phyloP scores from a whole-genome alignment of 2,113 vertebrate genomes.

The Poeciliopsis prolifica region DNA sequence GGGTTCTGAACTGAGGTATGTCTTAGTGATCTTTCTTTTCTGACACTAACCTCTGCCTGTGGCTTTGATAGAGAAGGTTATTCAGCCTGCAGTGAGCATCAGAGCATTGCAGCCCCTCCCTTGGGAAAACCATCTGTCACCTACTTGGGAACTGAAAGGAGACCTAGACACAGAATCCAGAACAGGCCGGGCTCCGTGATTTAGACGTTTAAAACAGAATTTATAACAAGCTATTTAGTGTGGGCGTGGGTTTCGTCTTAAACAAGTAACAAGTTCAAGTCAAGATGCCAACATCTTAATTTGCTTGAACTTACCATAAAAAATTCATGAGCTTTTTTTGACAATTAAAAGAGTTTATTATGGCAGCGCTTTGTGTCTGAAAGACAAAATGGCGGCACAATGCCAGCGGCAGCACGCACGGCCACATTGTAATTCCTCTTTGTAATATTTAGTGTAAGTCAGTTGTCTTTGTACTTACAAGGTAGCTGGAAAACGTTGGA shows the following conservation, averaged over 20 bases:
- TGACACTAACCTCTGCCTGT: slow-evolving; percentile 38
- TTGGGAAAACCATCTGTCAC: slow-evolving; percentile 37
- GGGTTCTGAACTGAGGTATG: slow-evolving; percentile 10
- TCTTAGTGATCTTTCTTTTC: slow-evolving; percentile 23
- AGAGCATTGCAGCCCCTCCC: slow-evolving; percentile 29
- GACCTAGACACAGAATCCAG: slow-evolving; percentile 36
- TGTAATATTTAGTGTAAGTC: not conserved
- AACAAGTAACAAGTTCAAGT: slow-evolving; percentile 37
- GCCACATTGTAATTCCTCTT: not conserved
- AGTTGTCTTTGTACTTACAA: too few relatives aligned
- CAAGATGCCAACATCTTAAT: slow-evolving; percentile 36
- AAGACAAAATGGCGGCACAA: not conserved
- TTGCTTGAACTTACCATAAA: slow-evolving; percentile 42
- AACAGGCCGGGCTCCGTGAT: slow-evolving; percentile 42
- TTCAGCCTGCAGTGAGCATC: slow-evolving; percentile 37
- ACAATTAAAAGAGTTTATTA: slow-evolving; percentile 36
- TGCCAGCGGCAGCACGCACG: not conserved
- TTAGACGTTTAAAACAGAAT: slow-evolving; percentile 47
- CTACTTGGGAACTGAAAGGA: slow-evolving; percentile 49
- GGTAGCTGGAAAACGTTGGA: too few relatives aligned
- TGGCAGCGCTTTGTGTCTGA: not conserved
- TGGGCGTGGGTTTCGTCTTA: slow-evolving; percentile 32
- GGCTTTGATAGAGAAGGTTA: slow-evolving; percentile 38
- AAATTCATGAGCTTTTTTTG: slow-evolving; percentile 44
- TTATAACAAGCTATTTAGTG: slow-evolving; percentile 21